Base-by-base conservation (phyloP, 2,888 invertebrate genomes). In the Rotaria socialis region DNA sequence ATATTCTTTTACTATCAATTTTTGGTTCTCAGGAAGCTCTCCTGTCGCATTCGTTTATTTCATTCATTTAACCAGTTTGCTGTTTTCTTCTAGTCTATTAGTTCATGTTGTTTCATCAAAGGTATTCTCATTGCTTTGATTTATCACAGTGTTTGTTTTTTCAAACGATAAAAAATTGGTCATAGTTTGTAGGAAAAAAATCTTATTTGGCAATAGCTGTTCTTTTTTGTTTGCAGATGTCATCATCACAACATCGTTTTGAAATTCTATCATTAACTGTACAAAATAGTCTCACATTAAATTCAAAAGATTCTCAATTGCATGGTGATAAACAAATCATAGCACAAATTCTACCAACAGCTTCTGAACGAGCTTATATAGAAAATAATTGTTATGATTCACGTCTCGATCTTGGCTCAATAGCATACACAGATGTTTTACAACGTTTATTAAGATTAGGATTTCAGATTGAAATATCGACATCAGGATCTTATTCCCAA, bases 371-470 rank as follows among this genome's bases (percentile, higher is more conserved):
- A 43, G 43, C 75, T 2, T 80, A 19, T 80, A 24, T 47, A 24
- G 24, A 6, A 47, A 47, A 22, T 47, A 47, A 80, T 47, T 80
- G 47, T n/a, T 80, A 80, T 24, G 75, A 80, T 47, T 80, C 75
- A 47, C 47, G 80, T 80, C 8, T n/a, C 19, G 80, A 80, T 47
- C 7, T 80, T 47, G 47, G 47, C 6, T 43, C 80, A 47, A 80
- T 80, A 47, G 24, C 47, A 47, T 80, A 80, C n/a, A 80, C 47
- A 10, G 47, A 80, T 80, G 41, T 80, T 43, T 80, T 80, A n/a
- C 75, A 80, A 80, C 75, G 75, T 47, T 43, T 80, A 47, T 80
- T 80, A 80, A 19, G 75, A 80, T 24, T 80, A 24, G 75, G 75
- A 8, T 80, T 80, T 80, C 75, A 47, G 24, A 80, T 80, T 80